Conservation (phyloP, 2,113 vertebrate genomes). For the Chionis minor region DNA sequence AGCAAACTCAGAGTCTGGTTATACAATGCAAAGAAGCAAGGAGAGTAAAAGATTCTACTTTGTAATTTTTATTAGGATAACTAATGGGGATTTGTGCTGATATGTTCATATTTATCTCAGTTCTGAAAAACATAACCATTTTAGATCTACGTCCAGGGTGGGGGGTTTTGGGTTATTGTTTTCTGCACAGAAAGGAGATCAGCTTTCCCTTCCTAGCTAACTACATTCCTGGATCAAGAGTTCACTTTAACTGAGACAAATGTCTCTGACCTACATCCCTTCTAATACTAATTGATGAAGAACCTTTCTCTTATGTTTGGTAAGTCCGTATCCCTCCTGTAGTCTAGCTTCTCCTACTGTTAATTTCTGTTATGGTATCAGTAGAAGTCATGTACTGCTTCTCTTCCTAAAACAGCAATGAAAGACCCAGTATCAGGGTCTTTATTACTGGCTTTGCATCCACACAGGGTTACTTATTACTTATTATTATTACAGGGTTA, state of each 20-base stretch:
- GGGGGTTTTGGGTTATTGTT: background rate
- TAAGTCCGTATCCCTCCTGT: background rate
- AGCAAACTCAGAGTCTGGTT: background rate
- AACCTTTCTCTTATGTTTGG: background rate
- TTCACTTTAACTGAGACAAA: background rate
- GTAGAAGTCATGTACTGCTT: background rate
- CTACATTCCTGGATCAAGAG: background rate
- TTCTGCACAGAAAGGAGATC: background rate
- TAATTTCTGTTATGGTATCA: background rate
- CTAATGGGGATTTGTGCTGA: background rate
- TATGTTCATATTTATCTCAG: background rate
- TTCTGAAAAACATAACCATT: background rate
- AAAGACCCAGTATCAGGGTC: background rate
- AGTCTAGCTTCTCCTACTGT: background rate
- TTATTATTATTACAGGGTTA: background rate
- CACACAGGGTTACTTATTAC: background rate
- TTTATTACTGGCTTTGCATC: background rate
- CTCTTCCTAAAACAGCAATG: background rate
- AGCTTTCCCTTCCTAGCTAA: background rate
- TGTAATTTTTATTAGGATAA: background rate
- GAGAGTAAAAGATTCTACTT: background rate
- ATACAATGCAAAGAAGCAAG: background rate
- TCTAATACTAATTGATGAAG: background rate
- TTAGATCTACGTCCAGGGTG: background rate
- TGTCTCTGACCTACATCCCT: background rate